Evolutionary conservation across 2,797 vertebrate genomes (phyloP).

Genomic region (Diceros bicornis): DNA sequence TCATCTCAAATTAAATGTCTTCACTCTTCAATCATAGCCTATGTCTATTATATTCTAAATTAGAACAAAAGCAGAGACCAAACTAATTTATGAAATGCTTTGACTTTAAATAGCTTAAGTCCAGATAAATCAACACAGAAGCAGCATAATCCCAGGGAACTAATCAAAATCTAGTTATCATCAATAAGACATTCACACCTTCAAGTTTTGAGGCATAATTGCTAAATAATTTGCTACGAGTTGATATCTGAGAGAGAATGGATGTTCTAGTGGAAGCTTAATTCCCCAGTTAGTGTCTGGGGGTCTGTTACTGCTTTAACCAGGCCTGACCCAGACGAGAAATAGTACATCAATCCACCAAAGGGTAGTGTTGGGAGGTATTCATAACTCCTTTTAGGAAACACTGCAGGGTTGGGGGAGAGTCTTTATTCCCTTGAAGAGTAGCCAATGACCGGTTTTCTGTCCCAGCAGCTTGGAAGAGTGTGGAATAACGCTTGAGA

Average conservation of each 20-base stretch:
- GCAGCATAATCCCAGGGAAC: neutral
- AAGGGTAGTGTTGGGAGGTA: neutral
- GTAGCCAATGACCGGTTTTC: neutral
- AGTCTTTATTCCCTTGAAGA: neutral
- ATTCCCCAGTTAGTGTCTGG: neutral
- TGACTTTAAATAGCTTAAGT: conserved; percentile 43
- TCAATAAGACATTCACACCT: neutral
- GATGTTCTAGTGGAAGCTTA: neutral
- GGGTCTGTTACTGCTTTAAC: neutral
- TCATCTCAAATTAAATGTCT: conserved; percentile 14
- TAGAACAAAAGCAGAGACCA: neutral
- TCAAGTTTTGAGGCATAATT: neutral
- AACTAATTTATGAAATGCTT: conserved; percentile 32
- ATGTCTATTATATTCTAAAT: conserved; percentile 23
- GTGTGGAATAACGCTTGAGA: neutral
- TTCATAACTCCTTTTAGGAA: neutral
- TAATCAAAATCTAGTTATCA: neutral
- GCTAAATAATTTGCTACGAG: neutral
- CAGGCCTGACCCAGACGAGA: neutral
- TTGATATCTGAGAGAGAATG: neutral
- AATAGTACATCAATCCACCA: fast-evolving
- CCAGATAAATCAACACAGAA: conserved; percentile 30
- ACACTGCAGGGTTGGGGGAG: neutral
- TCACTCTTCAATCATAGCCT: neutral
- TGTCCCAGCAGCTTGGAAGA: neutral